Conservation (phyloP, 2,797 vertebrate species). For the Poeciliopsis paucimaculata region DNA sequence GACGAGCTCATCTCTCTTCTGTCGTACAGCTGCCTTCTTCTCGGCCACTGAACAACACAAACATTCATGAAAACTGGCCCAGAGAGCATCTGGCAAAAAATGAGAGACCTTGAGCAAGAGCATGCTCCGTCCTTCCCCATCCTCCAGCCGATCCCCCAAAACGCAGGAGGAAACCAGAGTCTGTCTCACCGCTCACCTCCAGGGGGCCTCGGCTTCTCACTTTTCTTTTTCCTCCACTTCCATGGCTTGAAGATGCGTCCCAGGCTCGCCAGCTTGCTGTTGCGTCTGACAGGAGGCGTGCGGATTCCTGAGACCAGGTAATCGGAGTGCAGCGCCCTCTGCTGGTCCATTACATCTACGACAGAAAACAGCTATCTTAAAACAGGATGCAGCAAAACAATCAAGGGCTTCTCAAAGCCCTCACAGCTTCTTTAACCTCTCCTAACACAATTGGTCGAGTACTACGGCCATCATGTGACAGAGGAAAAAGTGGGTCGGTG, state of each 20-base stretch:
- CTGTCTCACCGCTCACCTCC: conserved; percentile 76
- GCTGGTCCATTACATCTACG: conserved; percentile 92
- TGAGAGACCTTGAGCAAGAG: conserved; percentile 13
- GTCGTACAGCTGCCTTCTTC: conserved; percentile 87
- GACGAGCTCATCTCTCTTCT: conserved; percentile 87
- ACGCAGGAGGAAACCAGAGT: not conserved
- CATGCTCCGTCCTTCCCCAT: not conserved
- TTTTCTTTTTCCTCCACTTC: conserved; percentile 99
- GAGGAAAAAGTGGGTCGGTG: conserved; percentile 42
- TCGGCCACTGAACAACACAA: conserved; percentile 82
- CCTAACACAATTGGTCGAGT: conserved; percentile 2
- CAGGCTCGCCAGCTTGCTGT: conserved; percentile 94
- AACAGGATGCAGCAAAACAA: not conserved
- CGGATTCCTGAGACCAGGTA: conserved; percentile 91
- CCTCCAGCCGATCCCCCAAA: not conserved
- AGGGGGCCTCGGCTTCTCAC: conserved; percentile 90
- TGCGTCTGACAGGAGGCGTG: conserved; percentile 92
- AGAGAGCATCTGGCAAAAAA: not conserved
- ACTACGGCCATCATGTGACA: conserved; percentile 29
- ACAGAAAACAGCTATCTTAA: conserved; percentile 31
- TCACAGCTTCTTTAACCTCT: conserved; percentile 14
- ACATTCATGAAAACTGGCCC: conserved; percentile 9
- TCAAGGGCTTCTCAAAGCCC: not conserved
- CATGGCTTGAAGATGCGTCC: conserved; percentile 98
- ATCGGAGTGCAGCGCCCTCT: conserved; percentile 86